Conservation (phyloP, 2,888 invertebrate species). For the Choristoneura rosaceana region DNA sequence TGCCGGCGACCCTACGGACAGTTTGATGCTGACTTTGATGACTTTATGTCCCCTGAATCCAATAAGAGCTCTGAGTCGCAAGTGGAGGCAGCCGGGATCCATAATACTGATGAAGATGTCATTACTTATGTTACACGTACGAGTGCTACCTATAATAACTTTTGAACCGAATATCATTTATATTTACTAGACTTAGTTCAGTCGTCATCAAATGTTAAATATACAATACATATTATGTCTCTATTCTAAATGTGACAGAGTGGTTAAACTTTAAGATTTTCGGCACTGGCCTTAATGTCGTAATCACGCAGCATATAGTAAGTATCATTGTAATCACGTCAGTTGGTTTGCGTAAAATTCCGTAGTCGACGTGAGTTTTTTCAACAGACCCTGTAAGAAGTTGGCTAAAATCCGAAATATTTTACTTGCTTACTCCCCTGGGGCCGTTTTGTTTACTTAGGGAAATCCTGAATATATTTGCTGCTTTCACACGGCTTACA, state of each 20-base stretch:
- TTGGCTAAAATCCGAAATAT: slow-evolving; percentile 32
- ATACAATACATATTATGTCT: not conserved
- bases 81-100: slow-evolving; percentile 32
- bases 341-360: not conserved
- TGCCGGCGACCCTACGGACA: slow-evolving; percentile 44
- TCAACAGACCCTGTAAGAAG: slow-evolving; percentile 18
- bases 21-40: slow-evolving; percentile 49
- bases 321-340: too few species aligned
- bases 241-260: not conserved
- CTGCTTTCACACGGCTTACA: slow-evolving; percentile 28
- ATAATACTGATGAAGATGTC: slow-evolving; percentile 33
- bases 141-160: slow-evolving; percentile 27
- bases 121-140: slow-evolving; percentile 6
- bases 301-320: too few species aligned
- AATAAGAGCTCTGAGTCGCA: slow-evolving; percentile 35
- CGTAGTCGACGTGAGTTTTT: not conserved
- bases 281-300: not conserved
- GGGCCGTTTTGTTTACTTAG: slow-evolving; percentile 38
- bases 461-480: slow-evolving; percentile 39
- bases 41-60: slow-evolving; percentile 49
- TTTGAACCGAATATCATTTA: not conserved
- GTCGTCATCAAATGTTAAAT: not conserved
- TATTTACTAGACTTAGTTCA: not conserved
- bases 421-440: slow-evolving; percentile 22
- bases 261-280: not conserved